phyloP scores from a whole-genome alignment of 1,140 invertebrate genomes.

The Gonatopus flavifemur region DNA sequence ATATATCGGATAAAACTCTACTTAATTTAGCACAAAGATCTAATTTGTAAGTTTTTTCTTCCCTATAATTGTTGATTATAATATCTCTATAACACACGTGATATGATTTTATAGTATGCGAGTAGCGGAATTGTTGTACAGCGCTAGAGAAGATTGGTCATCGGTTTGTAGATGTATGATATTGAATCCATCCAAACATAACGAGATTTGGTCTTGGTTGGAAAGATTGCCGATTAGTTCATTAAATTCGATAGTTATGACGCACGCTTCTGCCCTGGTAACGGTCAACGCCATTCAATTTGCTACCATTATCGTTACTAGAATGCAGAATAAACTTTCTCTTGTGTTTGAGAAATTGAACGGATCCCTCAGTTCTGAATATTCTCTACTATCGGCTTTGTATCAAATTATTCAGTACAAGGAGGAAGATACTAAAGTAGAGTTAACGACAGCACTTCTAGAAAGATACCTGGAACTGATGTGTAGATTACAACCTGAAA shows the following conservation, averaged over 20 bases:
- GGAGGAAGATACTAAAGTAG: constrained; percentile 51
- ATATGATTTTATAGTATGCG: constrained; percentile 41
- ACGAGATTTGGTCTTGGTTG: constrained; percentile 49
- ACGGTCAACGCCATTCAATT: constrained; percentile 40
- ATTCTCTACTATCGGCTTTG: constrained; percentile 65
- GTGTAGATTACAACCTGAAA: constrained; percentile 64
- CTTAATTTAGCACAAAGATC: constrained; percentile 65
- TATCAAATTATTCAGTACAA: constrained; percentile 58
- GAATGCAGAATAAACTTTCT: constrained; percentile 34
- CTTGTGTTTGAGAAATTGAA: constrained; percentile 49
- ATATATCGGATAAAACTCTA: constrained; percentile 61
- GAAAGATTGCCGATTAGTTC: constrained; percentile 43
- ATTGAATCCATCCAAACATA: constrained; percentile 36
- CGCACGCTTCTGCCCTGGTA: constrained; percentile 30
- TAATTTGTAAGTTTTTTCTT: constrained; percentile 63
- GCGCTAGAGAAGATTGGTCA: constrained; percentile 50
- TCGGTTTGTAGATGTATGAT: constrained; percentile 52
- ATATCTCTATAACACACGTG: constrained; percentile 18
- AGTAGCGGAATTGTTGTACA: constrained; percentile 48
- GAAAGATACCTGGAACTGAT: constrained; percentile 71
- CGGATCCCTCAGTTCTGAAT: constrained; percentile 58
- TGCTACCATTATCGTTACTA: constrained; percentile 35
- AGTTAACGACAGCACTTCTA: constrained; percentile 59
- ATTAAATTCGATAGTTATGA: constrained; percentile 37
- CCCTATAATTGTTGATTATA: background rate